Evolutionary conservation across 2,113 vertebrate species (phyloP), one percentile per base, ranked within the genome.

Genomic region (Lepidothrix coronata): DNA sequence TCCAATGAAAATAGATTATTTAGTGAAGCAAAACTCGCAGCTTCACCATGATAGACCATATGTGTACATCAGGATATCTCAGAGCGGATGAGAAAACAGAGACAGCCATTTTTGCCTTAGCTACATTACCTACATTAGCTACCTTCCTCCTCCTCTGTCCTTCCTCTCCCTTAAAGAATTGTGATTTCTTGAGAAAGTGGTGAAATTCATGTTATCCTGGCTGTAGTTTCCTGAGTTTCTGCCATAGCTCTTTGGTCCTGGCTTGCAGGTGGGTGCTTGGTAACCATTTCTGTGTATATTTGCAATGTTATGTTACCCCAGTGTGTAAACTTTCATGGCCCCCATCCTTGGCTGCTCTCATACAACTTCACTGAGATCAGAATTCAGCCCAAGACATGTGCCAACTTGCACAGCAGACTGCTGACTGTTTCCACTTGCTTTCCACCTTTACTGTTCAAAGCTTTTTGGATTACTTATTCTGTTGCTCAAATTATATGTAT

Each of bases 31-130:
- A 41, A 88, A 58, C 37, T 74, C 2, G 1, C 3, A n/a, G 18
- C 23, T 76, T n/a, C 70, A 31, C 21, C n/a, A 35, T 0, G 0
- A 19, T 5, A 62, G 22, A 58, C 12, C 2, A 2, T 46, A 5
- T 4, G 4, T 8, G 30, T 59, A 31, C 19, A 24, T 37, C 48
- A 55, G 8, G 10, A 2, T 58, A 24, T 30, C 14, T 63, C 19
- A 14, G 25, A 27, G 10, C 44, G 52, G 24, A 33, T 62, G 68
- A 67, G 22, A 85, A 44, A 85, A 85, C 17, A 59, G 31, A 19
- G 19, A 39, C 21, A 35, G 58, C 12, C 21, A 11, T 62, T 83
- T 55, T 35, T 63, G 12, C 11, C 18, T 67, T 49, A 37, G 20
- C 31, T 43, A 9, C 8, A 1, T 73, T 54, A 70, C 8, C 12